These are phyloP conservation scores for Meloidogyne chitwoodi DNA, from an alignment of 1,140 invertebrate species.

Conservation along the genomic window DNA sequence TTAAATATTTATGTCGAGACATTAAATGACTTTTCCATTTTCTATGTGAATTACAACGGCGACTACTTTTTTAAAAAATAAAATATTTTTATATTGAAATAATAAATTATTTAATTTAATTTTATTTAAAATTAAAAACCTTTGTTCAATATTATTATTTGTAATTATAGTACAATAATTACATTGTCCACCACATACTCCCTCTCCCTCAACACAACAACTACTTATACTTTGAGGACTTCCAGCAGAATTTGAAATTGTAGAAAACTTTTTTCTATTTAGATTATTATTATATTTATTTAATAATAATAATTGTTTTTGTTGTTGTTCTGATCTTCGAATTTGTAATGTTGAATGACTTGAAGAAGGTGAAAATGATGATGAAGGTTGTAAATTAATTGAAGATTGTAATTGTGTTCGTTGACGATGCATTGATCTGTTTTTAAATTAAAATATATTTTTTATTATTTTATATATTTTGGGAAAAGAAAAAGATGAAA, in stretches of 20 bases:
- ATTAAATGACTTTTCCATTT: conserved; percentile 54
- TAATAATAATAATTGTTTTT: background rate
- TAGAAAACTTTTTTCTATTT: background rate
- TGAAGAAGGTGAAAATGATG: background rate
- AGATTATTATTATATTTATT: background rate
- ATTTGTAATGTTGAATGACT: background rate
- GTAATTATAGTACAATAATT: background rate
- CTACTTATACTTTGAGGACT: background rate
- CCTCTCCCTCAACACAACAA: background rate
- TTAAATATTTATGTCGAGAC: conserved; percentile 59
- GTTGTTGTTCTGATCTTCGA: background rate
- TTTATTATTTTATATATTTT: too few relatives aligned
- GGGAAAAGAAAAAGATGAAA: too few relatives aligned
- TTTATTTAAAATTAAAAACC: background rate
- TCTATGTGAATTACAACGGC: conserved; percentile 47
- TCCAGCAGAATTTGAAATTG: background rate
- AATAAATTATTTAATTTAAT: too few relatives aligned
- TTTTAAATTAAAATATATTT: too few relatives aligned
- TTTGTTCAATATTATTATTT: background rate
- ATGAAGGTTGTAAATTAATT: background rate
- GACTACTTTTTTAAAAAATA: background rate
- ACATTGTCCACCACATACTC: background rate
- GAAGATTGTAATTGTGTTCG: background rate
- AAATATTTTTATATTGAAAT: too few relatives aligned
- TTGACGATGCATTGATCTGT: background rate